Evolutionary conservation across 2,113 vertebrate species (phyloP).

Genomic region (Corythoichthys intestinalis): DNA sequence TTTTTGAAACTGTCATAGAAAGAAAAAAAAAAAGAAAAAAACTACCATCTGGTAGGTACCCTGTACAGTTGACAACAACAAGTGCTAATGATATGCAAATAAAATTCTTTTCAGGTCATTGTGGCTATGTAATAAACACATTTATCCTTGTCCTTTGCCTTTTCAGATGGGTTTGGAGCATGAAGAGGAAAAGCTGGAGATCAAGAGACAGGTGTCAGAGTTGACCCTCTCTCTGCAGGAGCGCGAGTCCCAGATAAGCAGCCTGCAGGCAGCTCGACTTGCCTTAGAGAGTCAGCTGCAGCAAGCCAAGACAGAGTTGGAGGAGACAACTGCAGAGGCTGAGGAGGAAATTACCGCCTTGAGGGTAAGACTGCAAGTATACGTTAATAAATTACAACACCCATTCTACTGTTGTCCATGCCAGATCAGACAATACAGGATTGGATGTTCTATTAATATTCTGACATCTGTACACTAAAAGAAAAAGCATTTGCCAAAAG

Average conservation of each 20-base stretch:
- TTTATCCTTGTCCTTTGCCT: slow-evolving; percentile 10
- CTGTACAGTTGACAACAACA: slow-evolving; percentile 4
- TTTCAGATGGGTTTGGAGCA: slow-evolving; percentile 90
- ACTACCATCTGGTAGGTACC: neutral
- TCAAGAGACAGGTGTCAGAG: slow-evolving; percentile 93
- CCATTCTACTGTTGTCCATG: neutral
- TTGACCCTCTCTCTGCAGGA: slow-evolving; percentile 93
- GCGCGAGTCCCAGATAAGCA: slow-evolving; percentile 91
- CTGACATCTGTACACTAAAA: neutral
- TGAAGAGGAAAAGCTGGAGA: slow-evolving; percentile 94
- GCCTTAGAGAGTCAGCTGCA: slow-evolving; percentile 93
- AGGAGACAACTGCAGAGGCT: slow-evolving; percentile 95
- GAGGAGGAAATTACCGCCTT: slow-evolving; percentile 97
- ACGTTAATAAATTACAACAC: neutral
- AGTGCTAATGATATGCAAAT: slow-evolving; percentile 13
- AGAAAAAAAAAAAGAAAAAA: neutral
- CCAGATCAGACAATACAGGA: neutral
- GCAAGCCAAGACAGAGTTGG: slow-evolving; percentile 93
- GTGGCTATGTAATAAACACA: neutral
- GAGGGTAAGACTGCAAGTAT: slow-evolving; percentile 75
- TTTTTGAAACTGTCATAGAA: slow-evolving; percentile 7
- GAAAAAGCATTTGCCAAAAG: neutral
- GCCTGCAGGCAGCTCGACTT: slow-evolving; percentile 86
- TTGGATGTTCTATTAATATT: neutral
- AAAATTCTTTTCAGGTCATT: slow-evolving; percentile 10